phyloP scores from a whole-genome alignment of 2,888 invertebrate genomes.

The Melinopterus prodromus region DNA sequence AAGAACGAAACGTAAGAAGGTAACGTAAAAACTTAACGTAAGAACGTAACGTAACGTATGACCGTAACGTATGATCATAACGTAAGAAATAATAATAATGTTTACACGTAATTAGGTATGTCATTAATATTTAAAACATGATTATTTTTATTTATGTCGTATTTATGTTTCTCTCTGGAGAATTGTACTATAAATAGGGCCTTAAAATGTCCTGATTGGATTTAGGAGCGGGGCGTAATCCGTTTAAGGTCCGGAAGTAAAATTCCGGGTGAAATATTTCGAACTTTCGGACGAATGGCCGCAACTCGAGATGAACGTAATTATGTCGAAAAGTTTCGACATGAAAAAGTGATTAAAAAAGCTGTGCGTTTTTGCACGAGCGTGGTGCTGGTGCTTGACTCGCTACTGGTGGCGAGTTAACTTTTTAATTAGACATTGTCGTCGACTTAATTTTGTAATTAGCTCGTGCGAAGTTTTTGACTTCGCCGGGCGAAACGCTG shows the following conservation, averaged over 20 bases:
- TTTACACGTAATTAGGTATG: too few relatives aligned
- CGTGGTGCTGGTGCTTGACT: neutral
- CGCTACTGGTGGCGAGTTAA: neutral
- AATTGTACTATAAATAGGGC: neutral
- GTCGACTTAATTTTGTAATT: neutral
- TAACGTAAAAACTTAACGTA: too few relatives aligned
- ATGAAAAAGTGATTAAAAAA: neutral
- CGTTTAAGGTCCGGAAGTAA: neutral
- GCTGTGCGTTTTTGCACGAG: neutral
- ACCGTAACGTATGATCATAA: too few relatives aligned
- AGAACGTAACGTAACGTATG: too few relatives aligned
- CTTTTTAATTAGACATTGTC: neutral
- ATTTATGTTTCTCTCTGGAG: too few relatives aligned
- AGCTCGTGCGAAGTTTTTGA: neutral
- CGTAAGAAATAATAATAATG: too few relatives aligned
- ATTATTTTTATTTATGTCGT: too few relatives aligned
- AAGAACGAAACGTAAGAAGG: too few relatives aligned
- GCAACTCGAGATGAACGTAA: neutral
- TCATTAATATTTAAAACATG: too few relatives aligned
- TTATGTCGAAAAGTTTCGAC: neutral
- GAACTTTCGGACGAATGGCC: neutral
- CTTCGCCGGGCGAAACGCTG: neutral
- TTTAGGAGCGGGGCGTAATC: neutral
- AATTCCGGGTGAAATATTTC: neutral
- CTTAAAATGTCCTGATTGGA: neutral